Evolutionary conservation across 2,888 invertebrate genomes (phyloP), one percentile per base, ranked within the genome.

Genomic region (Cantharis rufa): DNA sequence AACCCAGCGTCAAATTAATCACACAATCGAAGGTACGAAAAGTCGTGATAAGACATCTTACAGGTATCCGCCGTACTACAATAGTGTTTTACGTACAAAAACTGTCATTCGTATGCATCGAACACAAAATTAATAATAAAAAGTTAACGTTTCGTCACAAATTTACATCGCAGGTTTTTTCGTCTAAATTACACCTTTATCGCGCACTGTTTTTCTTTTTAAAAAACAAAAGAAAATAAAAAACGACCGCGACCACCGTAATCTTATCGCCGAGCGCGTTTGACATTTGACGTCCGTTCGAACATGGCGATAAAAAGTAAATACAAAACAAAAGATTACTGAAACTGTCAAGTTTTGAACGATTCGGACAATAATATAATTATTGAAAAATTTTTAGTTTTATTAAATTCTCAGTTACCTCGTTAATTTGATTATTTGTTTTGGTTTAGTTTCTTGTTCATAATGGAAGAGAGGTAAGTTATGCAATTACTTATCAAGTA

Each of bases 381-480:
- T 66, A 75, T 70, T 74, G 72, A 71, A 68, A 79, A 79, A 78
- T 78, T 78, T 62, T 70, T 69, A 64, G 79, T 77, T 16, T 66
- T 66, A 66, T 66, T 66, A 48, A n/a, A 48, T 48, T 48, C 48
- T 48, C 48, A 48, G 48, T 48, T 48, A 48, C 48, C 48, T 48
- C n/a, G n/a, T 48, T 48, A 48, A 48, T 48, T 48, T 48, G 7
- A 48, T n/a, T 48, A 48, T 48, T 48, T 48, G 48, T 48, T 48
- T 48, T 48, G 48, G 48, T 48, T 48, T 48, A 7, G 7, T 48
- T 48, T 48, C 48, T 48, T 48, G 48, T 48, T 5, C 48, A 11
- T n/a, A 69, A 84, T 84, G 84, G 82, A 82, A 28, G 82, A 84
- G 71, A 83, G 78, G 83, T 84, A 80, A 82, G 83, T 82, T 62